Evolutionary conservation across 2,113 vertebrate genomes (phyloP).

Genomic region (Hyaena hyaena): DNA sequence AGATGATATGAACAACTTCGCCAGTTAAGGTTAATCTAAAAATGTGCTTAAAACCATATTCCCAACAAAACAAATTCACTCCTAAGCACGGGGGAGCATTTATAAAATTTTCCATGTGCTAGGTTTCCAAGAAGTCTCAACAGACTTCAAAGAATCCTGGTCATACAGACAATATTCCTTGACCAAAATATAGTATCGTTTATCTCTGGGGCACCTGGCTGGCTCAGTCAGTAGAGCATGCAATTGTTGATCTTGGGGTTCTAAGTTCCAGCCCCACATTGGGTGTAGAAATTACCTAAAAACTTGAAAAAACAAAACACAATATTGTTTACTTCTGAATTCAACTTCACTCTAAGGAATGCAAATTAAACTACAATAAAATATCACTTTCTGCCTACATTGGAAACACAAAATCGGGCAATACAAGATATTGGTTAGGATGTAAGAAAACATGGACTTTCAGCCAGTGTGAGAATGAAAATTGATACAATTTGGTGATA

Average conservation of each 20-base stretch:
- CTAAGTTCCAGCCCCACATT: too few relatives aligned
- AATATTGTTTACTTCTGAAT: not conserved
- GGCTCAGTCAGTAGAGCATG: too few relatives aligned
- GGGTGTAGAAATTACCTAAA: too few relatives aligned
- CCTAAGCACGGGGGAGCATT: not conserved
- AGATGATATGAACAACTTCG: not conserved
- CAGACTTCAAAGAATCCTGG: not conserved
- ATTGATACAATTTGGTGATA: not conserved
- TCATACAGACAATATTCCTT: not conserved
- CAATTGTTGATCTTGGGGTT: too few relatives aligned
- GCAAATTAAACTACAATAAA: not conserved
- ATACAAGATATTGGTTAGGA: not conserved
- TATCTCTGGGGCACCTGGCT: not conserved
- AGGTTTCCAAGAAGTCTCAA: not conserved
- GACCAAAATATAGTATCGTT: not conserved
- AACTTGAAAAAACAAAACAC: not conserved
- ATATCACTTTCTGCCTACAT: not conserved
- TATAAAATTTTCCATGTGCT: not conserved
- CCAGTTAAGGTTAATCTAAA: not conserved
- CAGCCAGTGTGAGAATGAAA: fast-evolving
- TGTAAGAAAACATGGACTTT: not conserved
- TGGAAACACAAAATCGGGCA: not conserved
- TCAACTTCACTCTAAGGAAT: not conserved
- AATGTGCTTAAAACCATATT: not conserved
- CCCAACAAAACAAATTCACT: not conserved